A percentile compares a stretch with the other conserved stretches of the same genome.
phyloP scores from a whole-genome alignment of 2,888 invertebrate genomes.

The Plutella xylostella region DNA sequence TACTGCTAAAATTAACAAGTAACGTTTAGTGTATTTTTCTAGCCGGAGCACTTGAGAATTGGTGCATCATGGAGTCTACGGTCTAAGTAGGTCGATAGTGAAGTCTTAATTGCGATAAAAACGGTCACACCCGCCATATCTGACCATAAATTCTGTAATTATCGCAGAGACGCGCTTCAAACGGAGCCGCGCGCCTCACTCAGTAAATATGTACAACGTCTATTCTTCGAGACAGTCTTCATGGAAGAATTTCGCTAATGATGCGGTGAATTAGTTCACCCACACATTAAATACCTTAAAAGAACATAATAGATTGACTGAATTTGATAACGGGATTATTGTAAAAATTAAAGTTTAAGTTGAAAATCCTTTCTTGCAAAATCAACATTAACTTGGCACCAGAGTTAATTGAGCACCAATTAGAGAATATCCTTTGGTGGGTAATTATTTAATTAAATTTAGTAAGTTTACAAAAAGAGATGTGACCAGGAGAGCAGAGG shows the following conservation, averaged over 20 bases:
- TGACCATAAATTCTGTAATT: constrained; percentile 51
- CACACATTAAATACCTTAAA: no score
- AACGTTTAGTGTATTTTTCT: constrained; percentile 12
- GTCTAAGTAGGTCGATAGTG: constrained; percentile 32
- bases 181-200: constrained; percentile 35
- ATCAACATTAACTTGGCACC: no score
- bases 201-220: constrained; percentile 30
- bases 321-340: no score
- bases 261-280: constrained; percentile 13
- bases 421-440: no score
- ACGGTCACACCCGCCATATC: constrained; percentile 27
- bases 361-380: no score
- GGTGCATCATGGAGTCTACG: no score
- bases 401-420: no score
- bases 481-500: no score
- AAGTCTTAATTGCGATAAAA: constrained; percentile 51
- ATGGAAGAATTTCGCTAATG: constrained; percentile 25
- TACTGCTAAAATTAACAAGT: constrained; percentile 32
- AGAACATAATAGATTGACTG: no score
- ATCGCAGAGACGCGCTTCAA: constrained; percentile 44
- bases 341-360: no score
- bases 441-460: no score
- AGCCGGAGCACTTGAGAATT: constrained; percentile 42
- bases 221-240: constrained; percentile 3
- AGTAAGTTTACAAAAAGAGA: no score